Conservation (phyloP, 2,797 vertebrate genomes). For the Semotilus atromaculatus region DNA sequence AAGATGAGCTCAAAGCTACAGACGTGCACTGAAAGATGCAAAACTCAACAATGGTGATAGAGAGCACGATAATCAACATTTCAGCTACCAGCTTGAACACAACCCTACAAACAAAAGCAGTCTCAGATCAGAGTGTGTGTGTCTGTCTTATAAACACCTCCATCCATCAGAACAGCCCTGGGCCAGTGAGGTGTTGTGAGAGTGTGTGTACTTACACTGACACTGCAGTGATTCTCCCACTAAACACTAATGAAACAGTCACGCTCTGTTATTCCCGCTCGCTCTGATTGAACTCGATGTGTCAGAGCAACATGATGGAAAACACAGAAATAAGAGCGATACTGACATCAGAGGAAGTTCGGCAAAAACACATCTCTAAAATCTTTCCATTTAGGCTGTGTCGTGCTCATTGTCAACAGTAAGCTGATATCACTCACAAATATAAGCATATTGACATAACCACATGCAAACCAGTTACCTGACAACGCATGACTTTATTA, state of each 20-base stretch:
- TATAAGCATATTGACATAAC: no score
- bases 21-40: neutral
- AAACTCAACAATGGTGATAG: neutral
- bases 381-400: neutral
- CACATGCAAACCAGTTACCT: no score
- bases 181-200: neutral
- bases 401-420: neutral
- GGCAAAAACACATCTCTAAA: neutral
- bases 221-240: neutral
- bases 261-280: neutral
- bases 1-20: neutral
- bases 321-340: neutral
- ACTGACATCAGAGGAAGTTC: neutral
- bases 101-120: neutral
- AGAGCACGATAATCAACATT: neutral
- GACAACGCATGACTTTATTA: no score
- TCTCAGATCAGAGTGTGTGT: neutral
- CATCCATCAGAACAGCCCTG: neutral
- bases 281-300: neutral
- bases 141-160: neutral
- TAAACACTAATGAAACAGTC: slow-evolving; percentile 33
- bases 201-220: slow-evolving; percentile 5
- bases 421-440: no score
- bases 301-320: slow-evolving; percentile 15
- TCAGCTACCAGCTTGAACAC: neutral